Base-by-base conservation (phyloP, 1,140 invertebrate genomes). In the Pantala flavescens region DNA sequence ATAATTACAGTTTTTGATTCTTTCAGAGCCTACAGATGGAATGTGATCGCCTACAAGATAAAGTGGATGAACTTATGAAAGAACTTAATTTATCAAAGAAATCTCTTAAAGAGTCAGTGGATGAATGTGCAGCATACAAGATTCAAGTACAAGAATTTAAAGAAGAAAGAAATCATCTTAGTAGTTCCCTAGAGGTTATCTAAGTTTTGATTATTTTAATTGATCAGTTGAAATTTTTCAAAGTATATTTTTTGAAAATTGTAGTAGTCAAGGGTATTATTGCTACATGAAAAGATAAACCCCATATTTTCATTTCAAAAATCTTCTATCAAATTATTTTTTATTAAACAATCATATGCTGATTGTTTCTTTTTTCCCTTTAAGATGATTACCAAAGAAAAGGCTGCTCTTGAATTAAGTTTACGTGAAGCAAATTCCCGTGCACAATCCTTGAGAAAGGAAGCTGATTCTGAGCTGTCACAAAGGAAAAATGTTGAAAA, bases 401-500 rank as follows among this genome's bases (percentile, higher is more conserved):
- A 76, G 63, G 36, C 49, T 23, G 43, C 43, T 23, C 21, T 73
- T 5, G 75, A 76, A 28, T 70, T 23, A 23, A 36, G 71, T 12
- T 14, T 76, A 21, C 43, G 73, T 70, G 75, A 71, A 42, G 23
- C 23, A 0, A 73, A 73, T 23, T 14, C 14, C n/a, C n/a, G 43
- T 10, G 28, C 43, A 21, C 71, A 75, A 10, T 21, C 72, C 7
- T 73, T 42, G 28, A 72, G 71, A 24, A 75, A 75, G 43, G 71
- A 73, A 23, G 73, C 49, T 24, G 75, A 75, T 23, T 71, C 75
- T 1, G 75, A 75, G 49, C 23, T 73, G 9, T 43, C 43, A 21
- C 28, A 74, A 23, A 74, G 70, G 24, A 74, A 71, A 42, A 42
- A 74, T 43, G 70, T 24, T 0, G 70, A 70, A 71, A 74, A 74